Conservation (phyloP, 2,797 vertebrate species). For the Gymnothorax javanicus region DNA sequence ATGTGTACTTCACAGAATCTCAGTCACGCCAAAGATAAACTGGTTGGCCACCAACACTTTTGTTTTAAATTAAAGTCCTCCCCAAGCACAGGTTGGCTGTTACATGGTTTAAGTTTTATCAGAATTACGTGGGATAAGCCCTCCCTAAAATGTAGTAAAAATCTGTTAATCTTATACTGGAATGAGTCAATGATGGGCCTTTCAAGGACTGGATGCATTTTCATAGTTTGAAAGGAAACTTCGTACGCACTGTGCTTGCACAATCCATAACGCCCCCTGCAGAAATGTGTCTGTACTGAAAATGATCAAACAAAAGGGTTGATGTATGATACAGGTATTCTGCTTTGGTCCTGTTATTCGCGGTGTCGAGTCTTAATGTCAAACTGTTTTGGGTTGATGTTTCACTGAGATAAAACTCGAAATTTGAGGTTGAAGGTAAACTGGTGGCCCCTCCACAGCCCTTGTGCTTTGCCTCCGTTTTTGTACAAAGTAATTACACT, state of each 20-base stretch:
- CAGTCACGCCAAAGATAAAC: constrained; percentile 62
- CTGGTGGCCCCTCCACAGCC: neutral
- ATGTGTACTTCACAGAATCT: constrained; percentile 32
- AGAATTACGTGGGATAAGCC: neutral
- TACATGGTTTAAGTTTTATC: constrained; percentile 9
- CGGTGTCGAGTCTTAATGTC: neutral
- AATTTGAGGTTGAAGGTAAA: neutral
- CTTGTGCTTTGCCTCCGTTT: neutral
- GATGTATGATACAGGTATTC: neutral
- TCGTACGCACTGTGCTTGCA: neutral
- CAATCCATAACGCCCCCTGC: neutral
- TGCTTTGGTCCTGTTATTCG: neutral
- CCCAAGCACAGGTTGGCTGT: neutral
- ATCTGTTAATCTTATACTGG: neutral
- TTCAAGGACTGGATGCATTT: neutral
- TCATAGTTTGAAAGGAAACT: neutral
- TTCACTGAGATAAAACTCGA: neutral
- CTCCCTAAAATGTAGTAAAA: neutral
- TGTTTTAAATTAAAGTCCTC: constrained; percentile 15
- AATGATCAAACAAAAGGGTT: neutral
- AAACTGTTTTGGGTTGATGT: neutral
- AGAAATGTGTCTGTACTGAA: neutral
- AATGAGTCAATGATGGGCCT: neutral
- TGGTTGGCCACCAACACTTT: constrained; percentile 42
- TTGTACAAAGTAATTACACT: neutral